Base-by-base conservation (phyloP, 2,888 invertebrate genomes). In the Tenthredo amoena region DNA sequence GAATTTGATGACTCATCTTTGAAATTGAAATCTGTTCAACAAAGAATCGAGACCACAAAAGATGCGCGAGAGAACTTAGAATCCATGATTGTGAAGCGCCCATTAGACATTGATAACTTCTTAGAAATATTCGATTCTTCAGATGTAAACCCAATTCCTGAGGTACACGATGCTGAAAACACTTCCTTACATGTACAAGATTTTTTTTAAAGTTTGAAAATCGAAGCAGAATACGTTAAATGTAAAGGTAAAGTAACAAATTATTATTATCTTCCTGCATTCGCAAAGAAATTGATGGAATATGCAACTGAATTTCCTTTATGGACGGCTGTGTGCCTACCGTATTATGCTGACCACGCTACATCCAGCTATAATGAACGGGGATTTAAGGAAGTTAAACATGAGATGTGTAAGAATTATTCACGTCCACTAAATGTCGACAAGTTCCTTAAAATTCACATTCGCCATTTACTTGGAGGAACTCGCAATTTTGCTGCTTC, bases 341-440 rank as follows among this genome's bases (percentile, higher is more conserved):
- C 31, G 26, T 68, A 68, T 26, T 68, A 26, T 68, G 31, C 68
- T 26, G 68, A 68, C 21, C 68, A 68, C 2, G 68, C 68, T 40
- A 40, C 40, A 40, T 40, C 40, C 40, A 40, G 40, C 40, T 68
- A 68, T 68, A 34, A 68, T 68, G 68, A 68, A 68, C 68, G 31
- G 2, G 65, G 65, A 65, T 65, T 65, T 65, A 65, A 31, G 31
- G 65, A 65, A 65, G 65, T 65, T 65, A 65, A 65, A 65, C 65
- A 65, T 65, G 65, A 68, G 68, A 68, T 68, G 68, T 68, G 31
- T 68, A 68, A 68, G 21, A 68, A 68, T 68, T 68, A 68, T 68
- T 68, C 68, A 68, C 68, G 68, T 26, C 68, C 68, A 68, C 68
- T 31, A 68, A 68, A 68, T 68, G 68, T 68, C 12, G 68, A 68